Evolutionary conservation across 2,113 vertebrate genomes (phyloP).

Genomic region (Gymnobelideus leadbeateri): DNA sequence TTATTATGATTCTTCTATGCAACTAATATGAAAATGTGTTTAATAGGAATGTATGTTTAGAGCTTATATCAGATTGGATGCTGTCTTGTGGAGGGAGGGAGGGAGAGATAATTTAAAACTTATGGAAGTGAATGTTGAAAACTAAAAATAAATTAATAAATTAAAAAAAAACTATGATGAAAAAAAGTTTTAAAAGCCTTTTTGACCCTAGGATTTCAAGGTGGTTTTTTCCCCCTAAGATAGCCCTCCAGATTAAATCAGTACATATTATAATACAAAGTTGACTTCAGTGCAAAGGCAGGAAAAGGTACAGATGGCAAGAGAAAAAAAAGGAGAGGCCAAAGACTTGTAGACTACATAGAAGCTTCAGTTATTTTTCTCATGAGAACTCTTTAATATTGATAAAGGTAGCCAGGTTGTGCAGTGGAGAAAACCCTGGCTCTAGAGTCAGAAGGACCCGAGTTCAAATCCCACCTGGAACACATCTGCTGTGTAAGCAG

Average conservation of each 20-base stretch:
- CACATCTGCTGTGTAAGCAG: constrained; percentile 12
- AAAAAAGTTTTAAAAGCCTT: neutral
- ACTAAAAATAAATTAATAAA: too few species aligned
- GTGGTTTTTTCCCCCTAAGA: neutral
- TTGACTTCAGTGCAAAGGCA: neutral
- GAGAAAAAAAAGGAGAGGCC: neutral
- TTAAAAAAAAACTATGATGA: too few species aligned
- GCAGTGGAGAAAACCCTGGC: constrained; percentile 4
- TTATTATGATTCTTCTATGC: too few species aligned
- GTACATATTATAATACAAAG: neutral
- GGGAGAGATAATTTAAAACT: too few species aligned
- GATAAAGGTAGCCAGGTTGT: constrained; percentile 6
- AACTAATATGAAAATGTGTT: too few species aligned
- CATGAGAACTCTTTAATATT: neutral
- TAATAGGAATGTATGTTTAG: too few species aligned
- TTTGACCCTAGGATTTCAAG: neutral
- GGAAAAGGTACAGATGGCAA: neutral
- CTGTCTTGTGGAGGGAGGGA: too few species aligned
- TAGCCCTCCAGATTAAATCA: neutral
- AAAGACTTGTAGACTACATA: neutral
- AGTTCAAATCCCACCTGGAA: neutral
- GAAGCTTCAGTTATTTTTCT: neutral
- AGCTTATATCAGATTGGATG: too few species aligned
- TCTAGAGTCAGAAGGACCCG: constrained; percentile 8
- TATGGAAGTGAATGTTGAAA: too few species aligned